A percentile compares a stretch with the other conserved stretches of the same genome.
phyloP scores from a whole-genome alignment of 2,888 invertebrate species.

The Ariolimax columbianus region DNA sequence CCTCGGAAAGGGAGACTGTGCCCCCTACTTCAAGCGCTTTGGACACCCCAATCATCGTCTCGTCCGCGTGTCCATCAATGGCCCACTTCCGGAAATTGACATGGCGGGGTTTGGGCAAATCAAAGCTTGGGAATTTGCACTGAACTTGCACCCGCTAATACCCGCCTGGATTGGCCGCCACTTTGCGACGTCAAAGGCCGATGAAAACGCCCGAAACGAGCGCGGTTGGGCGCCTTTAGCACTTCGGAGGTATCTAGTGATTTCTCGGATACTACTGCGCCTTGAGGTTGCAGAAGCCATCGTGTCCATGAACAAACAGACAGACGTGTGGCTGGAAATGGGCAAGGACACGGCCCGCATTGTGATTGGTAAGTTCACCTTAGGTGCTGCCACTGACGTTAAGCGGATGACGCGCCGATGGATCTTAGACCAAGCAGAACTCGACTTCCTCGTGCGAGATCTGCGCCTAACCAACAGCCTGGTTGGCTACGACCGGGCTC shows the following conservation, averaged over 20 bases:
- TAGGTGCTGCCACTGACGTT: neutral
- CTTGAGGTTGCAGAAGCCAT: constrained; percentile 5
- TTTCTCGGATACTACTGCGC: neutral
- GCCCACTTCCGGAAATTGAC: neutral
- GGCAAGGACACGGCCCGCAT: neutral
- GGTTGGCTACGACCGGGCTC: neutral
- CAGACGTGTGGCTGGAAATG: neutral
- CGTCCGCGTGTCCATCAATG: neutral
- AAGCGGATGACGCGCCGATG: neutral
- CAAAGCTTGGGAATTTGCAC: neutral
- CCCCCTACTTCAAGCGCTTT: neutral
- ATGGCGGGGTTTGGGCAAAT: neutral
- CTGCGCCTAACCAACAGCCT: neutral
- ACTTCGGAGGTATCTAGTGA: neutral
- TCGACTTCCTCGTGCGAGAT: neutral
- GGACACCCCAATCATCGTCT: neutral
- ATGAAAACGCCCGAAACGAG: neutral
- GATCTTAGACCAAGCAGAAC: neutral
- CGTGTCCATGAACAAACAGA: neutral
- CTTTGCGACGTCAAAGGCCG: neutral
- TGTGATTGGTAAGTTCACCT: neutral
- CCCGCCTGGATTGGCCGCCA: constrained; percentile 14
- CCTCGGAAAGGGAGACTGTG: neutral
- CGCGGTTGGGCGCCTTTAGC: neutral
- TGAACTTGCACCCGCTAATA: neutral